Conservation (phyloP, 64 coral and sea anemone species). For the Stichodactyla mertensii region DNA sequence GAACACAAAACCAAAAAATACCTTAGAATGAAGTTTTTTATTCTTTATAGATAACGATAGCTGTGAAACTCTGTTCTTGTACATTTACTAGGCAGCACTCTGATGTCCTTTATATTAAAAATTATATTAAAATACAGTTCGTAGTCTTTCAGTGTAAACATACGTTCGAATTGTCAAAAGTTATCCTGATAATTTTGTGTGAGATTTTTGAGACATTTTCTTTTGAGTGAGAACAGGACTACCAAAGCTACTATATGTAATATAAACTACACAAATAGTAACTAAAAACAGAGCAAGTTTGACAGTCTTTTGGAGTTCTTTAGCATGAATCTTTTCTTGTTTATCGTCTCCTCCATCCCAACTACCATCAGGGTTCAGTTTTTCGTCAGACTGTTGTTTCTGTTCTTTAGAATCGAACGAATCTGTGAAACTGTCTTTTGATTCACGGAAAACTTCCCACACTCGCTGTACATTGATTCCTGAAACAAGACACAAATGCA, state of each 20-base stretch:
- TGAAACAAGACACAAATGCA: neutral
- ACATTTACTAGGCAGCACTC: too few relatives aligned
- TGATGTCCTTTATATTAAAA: too few relatives aligned
- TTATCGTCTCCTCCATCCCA: conserved; percentile 60
- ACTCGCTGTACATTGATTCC: conserved; percentile 8
- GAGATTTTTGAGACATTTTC: neutral
- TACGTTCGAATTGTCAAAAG: neutral
- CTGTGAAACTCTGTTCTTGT: too few relatives aligned
- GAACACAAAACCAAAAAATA: neutral
- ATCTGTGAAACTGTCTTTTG: conserved; percentile 48
- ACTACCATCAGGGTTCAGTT: conserved; percentile 35
- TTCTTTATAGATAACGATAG: too few relatives aligned
- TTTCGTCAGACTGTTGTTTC: conserved; percentile 36
- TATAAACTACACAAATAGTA: conserved; percentile 44
- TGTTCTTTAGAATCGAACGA: conserved; percentile 26
- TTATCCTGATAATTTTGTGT: neutral
- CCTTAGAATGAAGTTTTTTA: neutral
- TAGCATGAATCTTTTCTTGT: conserved; percentile 34
- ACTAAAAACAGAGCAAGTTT: conserved; percentile 49
- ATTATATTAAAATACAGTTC: neutral
- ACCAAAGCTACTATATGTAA: conserved; percentile 36
- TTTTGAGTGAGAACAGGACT: neutral
- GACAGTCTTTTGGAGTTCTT: conserved; percentile 58
- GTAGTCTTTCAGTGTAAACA: neutral
- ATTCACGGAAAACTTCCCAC: neutral